Evolutionary conservation across 2,888 invertebrate species (phyloP).

Genomic region (Netelia inedita): DNA sequence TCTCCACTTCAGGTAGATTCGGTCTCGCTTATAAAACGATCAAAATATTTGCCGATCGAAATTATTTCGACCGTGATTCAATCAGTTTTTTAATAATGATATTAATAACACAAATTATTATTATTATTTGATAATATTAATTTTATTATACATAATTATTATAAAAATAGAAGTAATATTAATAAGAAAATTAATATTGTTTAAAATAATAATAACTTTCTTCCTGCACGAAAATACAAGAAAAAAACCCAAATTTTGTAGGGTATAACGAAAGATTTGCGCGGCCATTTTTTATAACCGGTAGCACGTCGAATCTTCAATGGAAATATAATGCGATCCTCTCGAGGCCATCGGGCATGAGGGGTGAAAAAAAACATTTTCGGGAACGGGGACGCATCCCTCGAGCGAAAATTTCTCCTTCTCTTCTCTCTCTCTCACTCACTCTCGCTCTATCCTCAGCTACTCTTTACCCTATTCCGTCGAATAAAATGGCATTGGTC

Average conservation of each 20-base stretch:
- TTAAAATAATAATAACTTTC: background rate
- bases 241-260: slow-evolving; percentile 7
- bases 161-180: no score
- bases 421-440: background rate
- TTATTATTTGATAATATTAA: no score
- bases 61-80: slow-evolving; percentile 1
- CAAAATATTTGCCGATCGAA: slow-evolving; percentile 14
- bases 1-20: background rate
- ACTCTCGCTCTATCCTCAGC: background rate
- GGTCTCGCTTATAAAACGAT: background rate
- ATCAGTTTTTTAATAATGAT: background rate
- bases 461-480: slow-evolving; percentile 5
- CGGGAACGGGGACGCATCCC: slow-evolving; percentile 10
- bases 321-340: slow-evolving; percentile 68
- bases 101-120: background rate
- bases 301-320: slow-evolving; percentile 66
- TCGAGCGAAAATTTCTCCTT: slow-evolving; percentile 17
- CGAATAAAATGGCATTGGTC: slow-evolving; percentile 10
- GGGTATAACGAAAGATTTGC: slow-evolving; percentile 38
- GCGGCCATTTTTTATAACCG: slow-evolving; percentile 65
- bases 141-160: no score
- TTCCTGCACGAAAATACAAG: background rate
- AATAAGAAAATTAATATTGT: no score
- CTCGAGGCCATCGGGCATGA: slow-evolving; percentile 56
- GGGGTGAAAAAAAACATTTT: slow-evolving; percentile 52